These are phyloP conservation scores for Vanessa tameamea DNA, from an alignment of 1,140 invertebrate species.

Conservation along the genomic window DNA sequence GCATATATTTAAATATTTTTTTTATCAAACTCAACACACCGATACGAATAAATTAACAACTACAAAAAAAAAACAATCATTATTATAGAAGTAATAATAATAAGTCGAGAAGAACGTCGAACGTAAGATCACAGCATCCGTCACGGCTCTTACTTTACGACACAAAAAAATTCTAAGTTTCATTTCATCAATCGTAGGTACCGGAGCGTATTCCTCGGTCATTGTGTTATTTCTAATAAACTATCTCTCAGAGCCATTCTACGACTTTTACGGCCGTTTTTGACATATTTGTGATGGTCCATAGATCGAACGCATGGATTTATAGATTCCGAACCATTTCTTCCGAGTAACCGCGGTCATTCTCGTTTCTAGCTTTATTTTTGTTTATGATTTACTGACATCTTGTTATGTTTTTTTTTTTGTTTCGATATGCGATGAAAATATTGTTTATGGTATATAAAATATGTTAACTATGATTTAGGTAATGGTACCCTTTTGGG, in stretches of 20 bases:
- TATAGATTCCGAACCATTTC: constrained; percentile 72
- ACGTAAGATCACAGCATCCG: constrained; percentile 32
- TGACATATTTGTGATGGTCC: constrained; percentile 72
- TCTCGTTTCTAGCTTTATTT: constrained; percentile 55
- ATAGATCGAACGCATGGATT: constrained; percentile 61
- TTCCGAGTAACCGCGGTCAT: constrained; percentile 56
- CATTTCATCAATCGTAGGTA: constrained; percentile 53
- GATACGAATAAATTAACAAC: background rate
- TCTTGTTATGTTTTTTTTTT: constrained; percentile 40
- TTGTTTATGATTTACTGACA: constrained; percentile 69
- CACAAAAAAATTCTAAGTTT: constrained; percentile 41
- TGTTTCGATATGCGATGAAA: constrained; percentile 25
- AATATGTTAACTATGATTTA: background rate
- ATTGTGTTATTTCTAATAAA: constrained; percentile 67
- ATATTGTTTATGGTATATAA: constrained; percentile 3
- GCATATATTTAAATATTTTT: too few species aligned
- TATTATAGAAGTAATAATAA: background rate
- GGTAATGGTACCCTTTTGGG: too few species aligned
- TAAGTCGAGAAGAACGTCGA: background rate
- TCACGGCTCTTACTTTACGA: constrained; percentile 38
- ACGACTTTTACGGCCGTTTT: constrained; percentile 63
- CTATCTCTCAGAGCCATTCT: constrained; percentile 57
- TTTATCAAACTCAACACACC: too few species aligned
- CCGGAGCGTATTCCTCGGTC: constrained; percentile 54
- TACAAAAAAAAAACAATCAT: background rate